A percentile compares a stretch with the other conserved stretches of the same genome.
Conservation (phyloP, 2,113 vertebrate genomes). For the Triplophysa dalaica region DNA sequence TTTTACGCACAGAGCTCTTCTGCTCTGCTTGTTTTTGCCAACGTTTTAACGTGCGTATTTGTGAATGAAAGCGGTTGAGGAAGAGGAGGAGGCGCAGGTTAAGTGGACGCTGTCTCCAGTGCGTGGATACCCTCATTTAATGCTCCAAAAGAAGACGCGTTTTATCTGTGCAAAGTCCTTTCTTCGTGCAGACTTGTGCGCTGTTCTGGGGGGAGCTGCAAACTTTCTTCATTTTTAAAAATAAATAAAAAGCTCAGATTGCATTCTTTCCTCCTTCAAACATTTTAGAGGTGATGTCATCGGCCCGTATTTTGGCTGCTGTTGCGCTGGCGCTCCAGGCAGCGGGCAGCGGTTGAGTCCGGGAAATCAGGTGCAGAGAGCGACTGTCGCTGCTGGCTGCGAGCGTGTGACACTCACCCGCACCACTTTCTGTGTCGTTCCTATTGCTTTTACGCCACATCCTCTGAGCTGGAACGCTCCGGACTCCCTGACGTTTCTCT, state of each 20-base stretch:
- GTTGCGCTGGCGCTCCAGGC: slow-evolving; percentile 69
- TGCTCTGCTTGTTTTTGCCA: slow-evolving; percentile 54
- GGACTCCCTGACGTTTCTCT: slow-evolving; percentile 60
- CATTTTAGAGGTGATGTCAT: slow-evolving; percentile 79
- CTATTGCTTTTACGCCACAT: slow-evolving; percentile 55
- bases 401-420: slow-evolving; percentile 34
- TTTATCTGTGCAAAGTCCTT: slow-evolving; percentile 37
- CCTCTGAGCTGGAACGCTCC: slow-evolving; percentile 68
- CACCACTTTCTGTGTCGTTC: slow-evolving; percentile 71
- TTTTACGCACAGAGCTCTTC: slow-evolving; percentile 48
- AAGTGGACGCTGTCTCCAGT: slow-evolving; percentile 64
- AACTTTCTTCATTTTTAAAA: slow-evolving; percentile 72
- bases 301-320: slow-evolving; percentile 75
- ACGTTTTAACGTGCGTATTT: slow-evolving; percentile 57
- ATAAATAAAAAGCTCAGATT: slow-evolving; percentile 78
- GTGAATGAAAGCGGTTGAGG: slow-evolving; percentile 64
- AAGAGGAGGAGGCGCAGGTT: slow-evolving; percentile 62
- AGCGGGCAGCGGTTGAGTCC: slow-evolving; percentile 68
- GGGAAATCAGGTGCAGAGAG: slow-evolving; percentile 79
- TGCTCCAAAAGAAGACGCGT: slow-evolving; percentile 58
- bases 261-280: slow-evolving; percentile 71
- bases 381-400: slow-evolving; percentile 71
- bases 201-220: slow-evolving; percentile 60
- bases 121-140: slow-evolving; percentile 61
- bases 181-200: slow-evolving; percentile 51